Conservation (phyloP, 2,113 vertebrate species). For the Steatornis caripensis region DNA sequence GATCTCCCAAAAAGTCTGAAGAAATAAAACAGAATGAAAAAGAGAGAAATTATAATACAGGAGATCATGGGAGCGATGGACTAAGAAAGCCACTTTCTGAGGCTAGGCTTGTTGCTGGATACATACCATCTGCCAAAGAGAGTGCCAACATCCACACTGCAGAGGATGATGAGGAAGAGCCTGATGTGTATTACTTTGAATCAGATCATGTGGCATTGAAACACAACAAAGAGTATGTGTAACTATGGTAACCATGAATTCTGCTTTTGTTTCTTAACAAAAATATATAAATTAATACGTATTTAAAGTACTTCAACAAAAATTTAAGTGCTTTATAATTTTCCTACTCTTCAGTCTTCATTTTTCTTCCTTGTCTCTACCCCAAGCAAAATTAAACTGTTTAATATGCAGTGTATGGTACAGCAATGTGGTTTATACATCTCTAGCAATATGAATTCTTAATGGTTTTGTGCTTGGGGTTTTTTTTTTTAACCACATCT, state of each 20-base stretch:
- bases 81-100: slow-evolving; percentile 71
- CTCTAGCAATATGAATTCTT: background rate
- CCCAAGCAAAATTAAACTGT: slow-evolving; percentile 29
- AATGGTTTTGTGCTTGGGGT: background rate
- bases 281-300: background rate
- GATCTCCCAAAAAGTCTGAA: slow-evolving; percentile 67
- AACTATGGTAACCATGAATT: slow-evolving; percentile 84
- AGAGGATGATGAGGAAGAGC: slow-evolving; percentile 94
- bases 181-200: slow-evolving; percentile 99
- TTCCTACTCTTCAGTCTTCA: background rate
- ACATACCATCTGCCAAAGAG: slow-evolving; percentile 81
- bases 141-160: slow-evolving; percentile 77
- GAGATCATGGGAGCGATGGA: slow-evolving; percentile 66
- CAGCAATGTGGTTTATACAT: slow-evolving; percentile 40
- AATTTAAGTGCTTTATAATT: background rate
- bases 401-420: slow-evolving; percentile 53
- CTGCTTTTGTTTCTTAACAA: slow-evolving; percentile 76
- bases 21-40: slow-evolving; percentile 68
- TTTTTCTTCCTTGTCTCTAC: slow-evolving; percentile 7
- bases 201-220: slow-evolving; percentile 99
- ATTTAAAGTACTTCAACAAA: background rate
- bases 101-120: slow-evolving; percentile 68
- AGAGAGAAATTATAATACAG: slow-evolving; percentile 65
- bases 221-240: slow-evolving; percentile 99
- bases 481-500: background rate